phyloP scores from a whole-genome alignment of 2,113 vertebrate genomes.

The Smithornis capensis region DNA sequence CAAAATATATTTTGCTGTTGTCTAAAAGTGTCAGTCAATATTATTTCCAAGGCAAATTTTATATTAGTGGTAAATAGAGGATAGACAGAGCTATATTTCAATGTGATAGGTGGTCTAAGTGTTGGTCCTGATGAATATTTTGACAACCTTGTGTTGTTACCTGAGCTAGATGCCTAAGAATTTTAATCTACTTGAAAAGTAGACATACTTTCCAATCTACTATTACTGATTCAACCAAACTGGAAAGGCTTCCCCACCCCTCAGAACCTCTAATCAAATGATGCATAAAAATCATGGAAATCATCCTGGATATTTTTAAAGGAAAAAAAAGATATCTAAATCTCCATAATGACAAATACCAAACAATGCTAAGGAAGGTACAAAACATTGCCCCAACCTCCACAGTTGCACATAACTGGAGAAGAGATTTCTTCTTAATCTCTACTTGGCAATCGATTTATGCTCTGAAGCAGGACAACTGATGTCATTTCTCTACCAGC shows the following conservation, averaged over 20 bases:
- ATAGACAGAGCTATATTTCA: neutral
- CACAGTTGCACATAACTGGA: rapidly evolving
- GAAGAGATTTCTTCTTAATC: neutral
- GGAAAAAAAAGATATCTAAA: neutral
- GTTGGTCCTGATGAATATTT: neutral
- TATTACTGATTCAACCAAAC: neutral
- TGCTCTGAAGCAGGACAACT: neutral
- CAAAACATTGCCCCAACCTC: neutral
- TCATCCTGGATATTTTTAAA: neutral
- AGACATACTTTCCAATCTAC: neutral
- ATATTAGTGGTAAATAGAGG: neutral
- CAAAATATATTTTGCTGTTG: neutral
- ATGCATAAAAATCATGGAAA: neutral
- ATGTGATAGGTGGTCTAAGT: neutral
- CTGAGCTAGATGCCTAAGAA: neutral
- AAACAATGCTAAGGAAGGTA: neutral
- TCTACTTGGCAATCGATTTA: neutral
- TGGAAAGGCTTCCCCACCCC: neutral
- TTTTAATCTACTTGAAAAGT: no score
- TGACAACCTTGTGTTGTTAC: neutral
- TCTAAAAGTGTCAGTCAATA: neutral
- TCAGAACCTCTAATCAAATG: neutral
- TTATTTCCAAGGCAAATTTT: conserved; percentile 7
- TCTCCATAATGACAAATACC: neutral
- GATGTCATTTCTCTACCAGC: neutral